A percentile compares a stretch with the other conserved stretches of the same genome.
Evolutionary conservation across 2,888 invertebrate genomes (phyloP).

Genomic region (Nymphalis urticae): DNA sequence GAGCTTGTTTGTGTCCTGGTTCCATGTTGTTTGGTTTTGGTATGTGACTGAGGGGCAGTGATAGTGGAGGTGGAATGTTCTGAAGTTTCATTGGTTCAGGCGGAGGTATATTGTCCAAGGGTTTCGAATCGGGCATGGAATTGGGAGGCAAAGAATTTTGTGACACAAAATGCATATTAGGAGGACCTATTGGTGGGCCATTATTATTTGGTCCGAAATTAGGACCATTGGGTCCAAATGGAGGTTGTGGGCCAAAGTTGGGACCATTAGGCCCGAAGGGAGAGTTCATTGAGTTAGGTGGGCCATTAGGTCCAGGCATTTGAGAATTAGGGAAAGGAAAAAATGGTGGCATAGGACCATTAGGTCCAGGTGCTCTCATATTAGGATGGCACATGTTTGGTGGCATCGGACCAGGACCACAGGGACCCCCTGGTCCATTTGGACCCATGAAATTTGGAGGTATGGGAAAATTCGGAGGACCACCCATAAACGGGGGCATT

Average conservation of each 20-base stretch:
- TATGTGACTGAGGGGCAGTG: constrained; percentile 82
- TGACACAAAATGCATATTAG: constrained; percentile 61
- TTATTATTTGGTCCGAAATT: constrained; percentile 45
- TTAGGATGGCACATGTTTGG: constrained; percentile 57
- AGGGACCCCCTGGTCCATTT: constrained; percentile 53
- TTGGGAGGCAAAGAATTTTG: constrained; percentile 49
- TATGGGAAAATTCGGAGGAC: constrained; percentile 68
- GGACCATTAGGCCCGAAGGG: constrained; percentile 67
- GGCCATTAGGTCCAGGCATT: constrained; percentile 54
- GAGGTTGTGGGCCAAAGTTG: constrained; percentile 63
- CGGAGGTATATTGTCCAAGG: constrained; percentile 53
- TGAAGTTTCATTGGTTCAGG: constrained; percentile 82
- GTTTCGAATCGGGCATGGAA: constrained; percentile 50
- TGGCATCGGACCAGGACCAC: constrained; percentile 48
- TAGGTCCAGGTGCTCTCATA: constrained; percentile 50
- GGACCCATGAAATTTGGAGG: constrained; percentile 72
- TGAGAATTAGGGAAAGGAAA: constrained; percentile 52
- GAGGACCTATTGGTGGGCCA: constrained; percentile 48
- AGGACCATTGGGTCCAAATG: constrained; percentile 66
- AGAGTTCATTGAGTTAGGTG: constrained; percentile 55
- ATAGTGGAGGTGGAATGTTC: constrained; percentile 83
- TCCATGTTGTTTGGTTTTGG: constrained; percentile 84
- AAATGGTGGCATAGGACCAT: constrained; percentile 55
- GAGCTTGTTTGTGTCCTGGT: constrained; percentile 79
- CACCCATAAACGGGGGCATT: constrained; percentile 61